Evolutionary conservation across 2,888 invertebrate genomes (phyloP).

Genomic region (Harpalus rufipes): DNA sequence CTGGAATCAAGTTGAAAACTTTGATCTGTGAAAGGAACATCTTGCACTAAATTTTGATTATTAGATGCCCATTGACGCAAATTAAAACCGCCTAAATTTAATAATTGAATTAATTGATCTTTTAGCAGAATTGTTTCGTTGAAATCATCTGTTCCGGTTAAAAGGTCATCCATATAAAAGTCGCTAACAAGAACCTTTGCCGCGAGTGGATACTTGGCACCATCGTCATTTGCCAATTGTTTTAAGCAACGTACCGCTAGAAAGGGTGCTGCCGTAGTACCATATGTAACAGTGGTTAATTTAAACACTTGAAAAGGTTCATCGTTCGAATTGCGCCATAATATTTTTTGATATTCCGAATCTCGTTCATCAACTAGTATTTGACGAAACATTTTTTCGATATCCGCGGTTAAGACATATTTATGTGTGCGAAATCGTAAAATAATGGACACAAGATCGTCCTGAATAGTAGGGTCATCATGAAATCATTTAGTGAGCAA

Average conservation of each 20-base stretch:
- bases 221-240: conserved; percentile 20
- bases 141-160: conserved; percentile 13
- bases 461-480: conserved; percentile 28
- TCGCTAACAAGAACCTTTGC: conserved; percentile 13
- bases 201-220: conserved; percentile 21
- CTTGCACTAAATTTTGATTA: conserved; percentile 1
- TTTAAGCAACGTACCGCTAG: conserved; percentile 68
- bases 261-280: conserved; percentile 70
- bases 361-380: conserved; percentile 70
- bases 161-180: conserved; percentile 24
- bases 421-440: conserved; percentile 71
- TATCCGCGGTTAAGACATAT: conserved; percentile 72
- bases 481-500: conserved; percentile 1
- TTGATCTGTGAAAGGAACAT: not conserved
- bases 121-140: conserved; percentile 19
- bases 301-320: conserved; percentile 66
- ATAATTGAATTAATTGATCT: conserved; percentile 48
- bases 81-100: conserved; percentile 34
- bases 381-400: conserved; percentile 73
- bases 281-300: conserved; percentile 72
- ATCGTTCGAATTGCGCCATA: conserved; percentile 71
- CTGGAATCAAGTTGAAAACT: not conserved
- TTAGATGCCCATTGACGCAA: conserved; percentile 32
- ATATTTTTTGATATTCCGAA: conserved; percentile 71
- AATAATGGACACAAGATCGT: conserved; percentile 25